A percentile compares a stretch with the other conserved stretches of the same genome.
These are phyloP conservation scores for Phania funesta DNA, from an alignment of 2,888 invertebrate genomes.

Conservation along the genomic window DNA sequence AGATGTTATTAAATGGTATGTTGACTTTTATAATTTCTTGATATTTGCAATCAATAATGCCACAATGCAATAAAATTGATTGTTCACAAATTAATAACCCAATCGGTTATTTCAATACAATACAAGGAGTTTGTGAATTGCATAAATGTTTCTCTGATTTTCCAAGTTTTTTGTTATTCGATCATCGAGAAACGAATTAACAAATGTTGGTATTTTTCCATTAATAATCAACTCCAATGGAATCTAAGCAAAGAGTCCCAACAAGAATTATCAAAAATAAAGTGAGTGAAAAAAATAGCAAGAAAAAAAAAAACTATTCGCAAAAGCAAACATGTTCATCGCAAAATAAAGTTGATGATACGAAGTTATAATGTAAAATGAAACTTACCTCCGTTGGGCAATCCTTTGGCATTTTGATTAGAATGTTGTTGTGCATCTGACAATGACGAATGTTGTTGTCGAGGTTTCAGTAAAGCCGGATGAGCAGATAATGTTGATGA, in stretches of 20 bases:
- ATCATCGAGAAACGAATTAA: background rate
- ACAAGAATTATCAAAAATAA: constrained; percentile 7
- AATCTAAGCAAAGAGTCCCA: background rate
- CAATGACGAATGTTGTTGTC: constrained; percentile 76
- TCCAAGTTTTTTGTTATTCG: background rate
- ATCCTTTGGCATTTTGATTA: constrained; percentile 80
- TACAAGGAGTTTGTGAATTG: too few relatives aligned
- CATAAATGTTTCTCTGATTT: too few relatives aligned
- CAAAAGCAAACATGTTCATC: background rate
- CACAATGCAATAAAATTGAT: too few relatives aligned
- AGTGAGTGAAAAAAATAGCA: too few relatives aligned
- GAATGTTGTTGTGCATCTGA: constrained; percentile 77
- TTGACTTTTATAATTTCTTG: too few relatives aligned
- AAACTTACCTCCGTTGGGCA: constrained; percentile 79
- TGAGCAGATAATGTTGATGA: constrained; percentile 64
- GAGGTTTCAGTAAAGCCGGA: constrained; percentile 60
- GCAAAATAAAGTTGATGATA: background rate
- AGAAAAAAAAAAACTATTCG: background rate
- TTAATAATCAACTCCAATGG: background rate
- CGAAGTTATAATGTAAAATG: constrained; percentile 27
- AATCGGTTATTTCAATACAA: too few relatives aligned
- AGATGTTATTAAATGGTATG: too few relatives aligned
- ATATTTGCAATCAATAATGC: too few relatives aligned
- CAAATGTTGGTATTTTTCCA: background rate
- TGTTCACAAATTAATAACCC: too few relatives aligned